Evolutionary conservation across 2,797 vertebrate genomes (phyloP).

Genomic region (Chloroceryle amazona): DNA sequence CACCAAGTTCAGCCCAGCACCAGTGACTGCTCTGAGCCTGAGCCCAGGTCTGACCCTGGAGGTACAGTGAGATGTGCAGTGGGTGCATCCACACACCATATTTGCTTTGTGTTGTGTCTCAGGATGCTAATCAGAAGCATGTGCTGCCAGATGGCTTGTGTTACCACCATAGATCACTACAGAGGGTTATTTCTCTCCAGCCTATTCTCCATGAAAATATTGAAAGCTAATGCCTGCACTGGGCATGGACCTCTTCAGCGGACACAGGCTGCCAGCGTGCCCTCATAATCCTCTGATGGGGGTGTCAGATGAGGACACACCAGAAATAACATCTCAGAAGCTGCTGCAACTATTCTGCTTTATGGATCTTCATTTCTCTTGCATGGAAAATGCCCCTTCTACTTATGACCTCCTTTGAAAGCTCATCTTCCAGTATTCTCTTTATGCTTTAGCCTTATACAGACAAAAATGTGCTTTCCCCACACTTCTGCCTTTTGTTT

Average conservation of each 20-base stretch:
- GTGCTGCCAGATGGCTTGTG: background rate
- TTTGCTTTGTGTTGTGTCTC: background rate
- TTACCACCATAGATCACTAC: background rate
- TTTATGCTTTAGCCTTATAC: background rate
- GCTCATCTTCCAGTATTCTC: background rate
- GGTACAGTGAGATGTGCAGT: accelerated
- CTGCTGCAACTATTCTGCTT: background rate
- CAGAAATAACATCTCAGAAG: background rate
- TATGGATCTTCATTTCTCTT: background rate
- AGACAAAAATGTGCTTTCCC: background rate
- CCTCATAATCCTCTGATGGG: background rate
- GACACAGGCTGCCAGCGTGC: background rate
- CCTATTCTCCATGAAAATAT: background rate
- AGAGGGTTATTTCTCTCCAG: background rate
- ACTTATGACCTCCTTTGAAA: background rate
- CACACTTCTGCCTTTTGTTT: background rate
- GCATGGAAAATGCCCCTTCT: background rate
- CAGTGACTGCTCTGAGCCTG: background rate
- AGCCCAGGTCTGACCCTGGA: background rate
- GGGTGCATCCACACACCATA: background rate
- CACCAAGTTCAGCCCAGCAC: background rate
- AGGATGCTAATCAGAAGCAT: background rate
- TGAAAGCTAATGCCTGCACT: accelerated
- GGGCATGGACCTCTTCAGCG: background rate
- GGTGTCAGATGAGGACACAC: background rate